Conservation (phyloP, 2,797 vertebrate species). For the Tenualosa ilisha region DNA sequence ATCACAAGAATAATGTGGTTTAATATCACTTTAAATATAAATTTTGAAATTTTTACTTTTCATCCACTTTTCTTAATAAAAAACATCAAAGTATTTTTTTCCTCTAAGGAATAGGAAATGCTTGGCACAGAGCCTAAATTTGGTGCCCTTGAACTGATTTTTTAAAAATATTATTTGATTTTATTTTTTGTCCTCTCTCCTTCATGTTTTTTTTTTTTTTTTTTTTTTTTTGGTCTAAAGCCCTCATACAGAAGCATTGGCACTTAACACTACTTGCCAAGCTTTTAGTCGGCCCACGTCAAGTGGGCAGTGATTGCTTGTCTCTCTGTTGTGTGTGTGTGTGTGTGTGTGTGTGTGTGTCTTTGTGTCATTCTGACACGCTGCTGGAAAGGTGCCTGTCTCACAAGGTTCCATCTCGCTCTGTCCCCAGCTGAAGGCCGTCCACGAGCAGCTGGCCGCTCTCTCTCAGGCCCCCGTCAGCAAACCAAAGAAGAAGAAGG, state of each 20-base stretch:
- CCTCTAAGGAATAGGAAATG: too few species aligned
- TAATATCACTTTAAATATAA: too few species aligned
- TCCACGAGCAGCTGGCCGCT: conserved; percentile 86
- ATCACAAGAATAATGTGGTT: too few species aligned
- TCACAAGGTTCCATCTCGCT: conserved; percentile 32
- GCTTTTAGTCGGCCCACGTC: neutral
- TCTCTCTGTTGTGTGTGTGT: too few species aligned
- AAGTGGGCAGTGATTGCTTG: too few species aligned
- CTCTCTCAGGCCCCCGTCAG: conserved; percentile 85
- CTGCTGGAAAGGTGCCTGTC: conserved; percentile 22
- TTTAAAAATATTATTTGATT: too few species aligned
- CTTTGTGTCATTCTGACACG: neutral
- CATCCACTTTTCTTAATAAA: too few species aligned
- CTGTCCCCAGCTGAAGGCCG: conserved; percentile 80
- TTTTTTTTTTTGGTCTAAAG: neutral
- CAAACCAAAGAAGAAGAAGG: conserved; percentile 89
- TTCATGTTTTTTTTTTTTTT: neutral
- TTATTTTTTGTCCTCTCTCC: neutral
- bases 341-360: neutral
- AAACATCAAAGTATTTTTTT: too few species aligned
- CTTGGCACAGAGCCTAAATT: too few species aligned
- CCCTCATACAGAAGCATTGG: neutral
- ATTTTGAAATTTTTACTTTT: too few species aligned
- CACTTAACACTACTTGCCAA: neutral
- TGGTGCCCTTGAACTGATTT: too few species aligned